Base-by-base conservation (phyloP, 2,888 invertebrate genomes). In the Drosophila kambysellisi region DNA sequence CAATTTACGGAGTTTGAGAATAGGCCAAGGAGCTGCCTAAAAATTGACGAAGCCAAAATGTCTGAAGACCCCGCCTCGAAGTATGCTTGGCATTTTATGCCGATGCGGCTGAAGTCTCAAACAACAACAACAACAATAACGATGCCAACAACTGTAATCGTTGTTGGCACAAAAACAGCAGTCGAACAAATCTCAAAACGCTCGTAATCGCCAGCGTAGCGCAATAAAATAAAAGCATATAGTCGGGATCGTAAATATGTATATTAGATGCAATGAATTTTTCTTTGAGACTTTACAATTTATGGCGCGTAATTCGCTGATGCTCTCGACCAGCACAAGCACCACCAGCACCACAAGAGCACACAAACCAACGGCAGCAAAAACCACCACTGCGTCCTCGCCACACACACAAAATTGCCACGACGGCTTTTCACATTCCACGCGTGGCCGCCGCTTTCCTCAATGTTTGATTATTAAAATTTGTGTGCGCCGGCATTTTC, bases 401-500 rank as follows among this genome's bases (percentile, higher is more conserved):
- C 50, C 61, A 67, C 63, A 61, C 57, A 75, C 46, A 65, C 41
- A 65, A 56, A 76, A 53, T 83, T 84, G 82, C 72, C 70, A 76
- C 63, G 76, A 68, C 65, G 76, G 66, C 81, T 87, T 87, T 84
- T 79, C 81, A 77, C 79, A 87, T 85, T 84, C 85, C 84, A 83
- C 76, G 85, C 85, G 84, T 82, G 88, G 85, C 80, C 70, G 85
- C 72, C 74, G 70, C 67, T 57, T 76, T 60, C 70, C 76, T 72
- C 75, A 66, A 62, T 75, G 79, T 82, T 82, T 87, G 88, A 82
- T 85, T 85, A 85, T 85, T 87, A 84, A 84, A 84, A 81, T 84
- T 81, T 87, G 82, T 85, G 72, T 76, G 85, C 82, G 70, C 76
- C 77, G 85, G 88, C 82, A 79, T 82, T 87, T 85, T 87, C 87